phyloP scores from a whole-genome alignment of 2,113 vertebrate genomes.

The Rhinoderma darwinii region DNA sequence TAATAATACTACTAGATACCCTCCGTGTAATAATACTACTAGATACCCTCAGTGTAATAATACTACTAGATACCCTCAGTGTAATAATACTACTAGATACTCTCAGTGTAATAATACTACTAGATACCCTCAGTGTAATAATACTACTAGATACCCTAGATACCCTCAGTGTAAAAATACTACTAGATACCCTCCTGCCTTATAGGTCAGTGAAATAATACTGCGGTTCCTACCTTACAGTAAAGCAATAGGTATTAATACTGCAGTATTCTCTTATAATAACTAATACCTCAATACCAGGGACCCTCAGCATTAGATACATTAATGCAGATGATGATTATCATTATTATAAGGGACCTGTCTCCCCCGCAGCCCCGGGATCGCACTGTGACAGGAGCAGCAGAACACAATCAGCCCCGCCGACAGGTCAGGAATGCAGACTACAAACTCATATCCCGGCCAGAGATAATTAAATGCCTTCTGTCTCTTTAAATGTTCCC shows the following conservation, averaged over 20 bases:
- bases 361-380: too few relatives aligned
- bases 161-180: neutral
- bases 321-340: too few relatives aligned
- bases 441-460: neutral
- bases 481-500: conserved; percentile 59
- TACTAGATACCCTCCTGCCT: neutral
- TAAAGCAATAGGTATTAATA: too few relatives aligned
- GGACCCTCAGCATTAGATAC: too few relatives aligned
- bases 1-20: neutral
- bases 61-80: neutral
- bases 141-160: neutral
- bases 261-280: too few relatives aligned
- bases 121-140: neutral
- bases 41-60: neutral
- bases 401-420: neutral
- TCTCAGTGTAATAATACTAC: neutral
- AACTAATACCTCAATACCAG: too few relatives aligned
- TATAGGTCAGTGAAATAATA: neutral
- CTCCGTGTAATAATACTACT: neutral
- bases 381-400: neutral
- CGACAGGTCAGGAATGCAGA: conserved; percentile 14
- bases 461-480: conserved; percentile 49
- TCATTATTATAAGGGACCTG: too few relatives aligned
- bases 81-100: neutral
- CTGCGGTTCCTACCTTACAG: too few relatives aligned